A percentile compares a stretch with the other conserved stretches of the same genome.
Evolutionary conservation across 2,888 invertebrate species (phyloP).

Genomic region (Drosophila sordidula): DNA sequence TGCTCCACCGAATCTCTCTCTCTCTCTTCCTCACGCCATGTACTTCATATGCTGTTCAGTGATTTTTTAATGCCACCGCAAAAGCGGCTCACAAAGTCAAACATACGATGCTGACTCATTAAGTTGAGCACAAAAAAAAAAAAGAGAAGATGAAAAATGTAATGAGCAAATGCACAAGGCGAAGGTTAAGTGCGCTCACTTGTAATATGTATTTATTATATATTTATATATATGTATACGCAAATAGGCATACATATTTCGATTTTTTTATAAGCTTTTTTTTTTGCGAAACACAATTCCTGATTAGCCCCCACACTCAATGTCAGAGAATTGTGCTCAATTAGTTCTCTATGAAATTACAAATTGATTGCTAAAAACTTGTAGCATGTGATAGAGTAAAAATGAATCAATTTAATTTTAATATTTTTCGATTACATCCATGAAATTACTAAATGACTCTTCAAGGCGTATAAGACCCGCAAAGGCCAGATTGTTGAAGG

Average conservation of each 20-base stretch:
- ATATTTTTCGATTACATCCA: not conserved
- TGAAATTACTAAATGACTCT: not conserved
- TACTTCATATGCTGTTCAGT: slow-evolving; percentile 19
- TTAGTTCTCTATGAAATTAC: not conserved
- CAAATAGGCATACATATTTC: not conserved
- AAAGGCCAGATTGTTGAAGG: slow-evolving; percentile 27
- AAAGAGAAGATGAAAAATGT: not conserved
- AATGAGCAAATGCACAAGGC: not conserved
- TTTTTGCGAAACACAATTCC: too few species aligned
- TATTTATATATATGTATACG: not conserved
- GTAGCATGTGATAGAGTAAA: not conserved
- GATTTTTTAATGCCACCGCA: slow-evolving; percentile 65
- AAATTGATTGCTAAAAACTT: not conserved
- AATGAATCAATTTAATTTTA: not conserved
- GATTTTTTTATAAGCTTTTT: too few species aligned
- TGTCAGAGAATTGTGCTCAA: not conserved
- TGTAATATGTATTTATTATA: not conserved
- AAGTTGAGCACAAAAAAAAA: slow-evolving; percentile 6
- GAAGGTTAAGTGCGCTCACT: not conserved
- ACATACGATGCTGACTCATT: slow-evolving; percentile 22
- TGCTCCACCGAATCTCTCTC: not conserved
- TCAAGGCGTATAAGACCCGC: slow-evolving; percentile 16
- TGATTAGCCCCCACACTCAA: not conserved
- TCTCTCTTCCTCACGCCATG: not conserved
- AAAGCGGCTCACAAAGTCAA: slow-evolving; percentile 60